phyloP scores from a whole-genome alignment of 2,888 invertebrate species.

The Ophion costatus region DNA sequence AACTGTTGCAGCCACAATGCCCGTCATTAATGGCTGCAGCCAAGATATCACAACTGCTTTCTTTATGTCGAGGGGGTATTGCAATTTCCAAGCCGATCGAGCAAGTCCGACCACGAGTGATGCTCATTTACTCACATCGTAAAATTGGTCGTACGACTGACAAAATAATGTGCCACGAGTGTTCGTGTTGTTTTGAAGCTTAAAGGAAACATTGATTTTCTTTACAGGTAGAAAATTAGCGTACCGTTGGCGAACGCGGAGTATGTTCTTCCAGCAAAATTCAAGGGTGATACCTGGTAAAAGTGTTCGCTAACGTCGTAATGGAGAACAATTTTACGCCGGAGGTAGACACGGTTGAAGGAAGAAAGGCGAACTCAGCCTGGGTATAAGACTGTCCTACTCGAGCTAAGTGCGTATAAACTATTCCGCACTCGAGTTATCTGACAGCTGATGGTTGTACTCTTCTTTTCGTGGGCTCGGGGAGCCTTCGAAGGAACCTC shows the following conservation, averaged over 20 bases:
- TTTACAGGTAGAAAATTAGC: not conserved
- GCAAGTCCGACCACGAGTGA: not conserved
- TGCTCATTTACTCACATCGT: not conserved
- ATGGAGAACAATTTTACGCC: not conserved
- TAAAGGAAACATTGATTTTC: not conserved
- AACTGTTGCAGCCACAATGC: slow-evolving; percentile 36
- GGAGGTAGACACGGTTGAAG: slow-evolving; percentile 5
- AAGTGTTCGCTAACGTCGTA: slow-evolving; percentile 1
- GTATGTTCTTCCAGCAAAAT: not conserved
- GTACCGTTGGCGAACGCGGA: not conserved
- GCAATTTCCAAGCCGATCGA: not conserved
- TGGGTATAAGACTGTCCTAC: slow-evolving; percentile 31
- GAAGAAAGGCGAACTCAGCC: not conserved
- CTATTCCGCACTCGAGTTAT: slow-evolving; percentile 66
- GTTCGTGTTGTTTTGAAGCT: not conserved
- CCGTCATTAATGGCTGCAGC: slow-evolving; percentile 19
- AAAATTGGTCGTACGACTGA: not conserved
- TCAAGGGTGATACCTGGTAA: slow-evolving; percentile 14
- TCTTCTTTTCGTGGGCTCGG: slow-evolving; percentile 23
- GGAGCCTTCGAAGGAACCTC: slow-evolving; percentile 23
- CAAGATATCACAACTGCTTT: not conserved
- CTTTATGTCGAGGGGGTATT: slow-evolving; percentile 2
- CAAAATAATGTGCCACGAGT: not conserved
- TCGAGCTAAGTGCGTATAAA: slow-evolving; percentile 57
- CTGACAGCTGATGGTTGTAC: slow-evolving; percentile 50